Evolutionary conservation across 2,797 vertebrate species (phyloP).

Genomic region (Eulemur coronatus): DNA sequence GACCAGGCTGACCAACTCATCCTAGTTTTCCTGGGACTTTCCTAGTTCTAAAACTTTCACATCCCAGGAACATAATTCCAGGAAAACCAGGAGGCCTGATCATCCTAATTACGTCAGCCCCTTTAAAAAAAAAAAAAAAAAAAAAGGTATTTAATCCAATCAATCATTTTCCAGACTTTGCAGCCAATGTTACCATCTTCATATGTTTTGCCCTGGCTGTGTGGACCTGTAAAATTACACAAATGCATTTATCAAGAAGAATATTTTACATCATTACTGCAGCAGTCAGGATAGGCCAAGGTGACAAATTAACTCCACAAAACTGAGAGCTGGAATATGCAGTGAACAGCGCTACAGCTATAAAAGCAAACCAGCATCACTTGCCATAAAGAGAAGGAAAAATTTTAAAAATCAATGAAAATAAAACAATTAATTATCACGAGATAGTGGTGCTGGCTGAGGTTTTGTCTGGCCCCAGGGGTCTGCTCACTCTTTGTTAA

Average conservation of each 20-base stretch:
- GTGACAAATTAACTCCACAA: neutral
- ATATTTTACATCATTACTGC: neutral
- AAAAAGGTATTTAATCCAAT: neutral
- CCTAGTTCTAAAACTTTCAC: neutral
- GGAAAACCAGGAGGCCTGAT: neutral
- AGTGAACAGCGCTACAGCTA: fast-evolving
- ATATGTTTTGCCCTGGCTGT: neutral
- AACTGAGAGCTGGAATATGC: neutral
- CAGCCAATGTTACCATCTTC: neutral
- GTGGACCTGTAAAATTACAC: neutral
- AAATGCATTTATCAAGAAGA: neutral
- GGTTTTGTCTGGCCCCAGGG: neutral
- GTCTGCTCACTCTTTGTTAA: neutral
- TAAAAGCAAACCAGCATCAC: neutral
- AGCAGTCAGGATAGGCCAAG: neutral
- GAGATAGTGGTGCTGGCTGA: neutral
- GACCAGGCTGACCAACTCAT: neutral
- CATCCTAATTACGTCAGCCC: neutral
- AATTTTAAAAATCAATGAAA: neutral
- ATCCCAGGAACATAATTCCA: neutral
- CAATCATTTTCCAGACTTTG: neutral
- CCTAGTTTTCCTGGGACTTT: neutral
- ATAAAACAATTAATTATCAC: neutral
- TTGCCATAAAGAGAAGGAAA: neutral
- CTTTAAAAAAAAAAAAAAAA: neutral